Evolutionary conservation across 2,113 vertebrate genomes (phyloP), one percentile per base, ranked within the genome.

Genomic region (Spermophilus dauricus): DNA sequence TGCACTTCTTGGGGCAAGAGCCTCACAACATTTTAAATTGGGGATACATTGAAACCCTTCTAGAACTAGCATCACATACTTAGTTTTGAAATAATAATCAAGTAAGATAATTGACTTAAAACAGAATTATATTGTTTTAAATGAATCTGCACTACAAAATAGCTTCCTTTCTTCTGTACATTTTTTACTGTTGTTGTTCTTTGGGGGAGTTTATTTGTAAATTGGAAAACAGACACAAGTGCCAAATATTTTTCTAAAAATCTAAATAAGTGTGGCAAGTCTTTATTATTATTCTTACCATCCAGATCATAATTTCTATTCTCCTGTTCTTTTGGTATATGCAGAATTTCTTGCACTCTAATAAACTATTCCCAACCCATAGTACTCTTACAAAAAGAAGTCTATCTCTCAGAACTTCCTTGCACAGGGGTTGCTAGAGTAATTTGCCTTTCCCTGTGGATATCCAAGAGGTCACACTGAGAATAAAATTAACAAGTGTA

Each of bases 401-500:
- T 77, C 37, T 85, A 30, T 81, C 90, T 93, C 30, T 86, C 86
- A 95, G 18, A 82, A 91, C 8, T 78, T 94, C 53, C 45, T 86
- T 77, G 26, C 26, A 87, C 16, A 16, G 61, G 85, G 45, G 10
- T 91, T 96, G 86, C 91, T 89, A 82, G 39, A 93, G 77, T 73
- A 95, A 98, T 97, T 94, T 96, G 76, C 85, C 76, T 90, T 97
- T 97, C 89, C 53, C 88, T 97, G 73, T 94, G 76, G 88, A 86
- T 93, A 93, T 77, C 45, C 39, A 72, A 94, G 93, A 85, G 93
- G 97, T 96, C 88, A 94, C 32, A 96, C 73, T 96, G 91, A 97
- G 96, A 97, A 96, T 94, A 94, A 97, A 97, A 97, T 96, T 97
- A 97, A 78, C 78, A 95, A 97, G 61, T 86, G 22, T 70, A 82